Conservation (phyloP, 2,113 vertebrate genomes). For the Perca schrenkii region DNA sequence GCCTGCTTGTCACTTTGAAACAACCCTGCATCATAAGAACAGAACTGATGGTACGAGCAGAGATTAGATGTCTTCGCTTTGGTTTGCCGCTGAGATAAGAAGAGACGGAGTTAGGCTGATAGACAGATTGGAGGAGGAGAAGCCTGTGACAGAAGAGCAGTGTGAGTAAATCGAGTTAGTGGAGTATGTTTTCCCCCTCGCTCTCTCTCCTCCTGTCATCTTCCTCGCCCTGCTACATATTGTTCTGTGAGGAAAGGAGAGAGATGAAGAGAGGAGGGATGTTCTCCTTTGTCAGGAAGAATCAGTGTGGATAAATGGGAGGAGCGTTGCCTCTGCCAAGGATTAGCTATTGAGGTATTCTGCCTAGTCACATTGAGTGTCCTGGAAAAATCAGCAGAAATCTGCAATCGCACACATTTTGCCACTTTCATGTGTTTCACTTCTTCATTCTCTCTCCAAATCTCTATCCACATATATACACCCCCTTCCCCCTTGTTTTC, state of each 20-base stretch:
- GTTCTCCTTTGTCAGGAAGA: conserved; percentile 43
- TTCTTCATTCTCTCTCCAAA: conserved; percentile 20
- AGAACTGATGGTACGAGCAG: not conserved
- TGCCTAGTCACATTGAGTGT: conserved; percentile 23
- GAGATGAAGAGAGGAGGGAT: conserved; percentile 49
- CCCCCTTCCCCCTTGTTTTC: not conserved
- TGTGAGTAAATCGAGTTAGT: conserved; percentile 60
- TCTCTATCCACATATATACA: not conserved
- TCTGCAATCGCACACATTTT: conserved; percentile 29
- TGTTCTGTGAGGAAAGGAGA: conserved; percentile 33
- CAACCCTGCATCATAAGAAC: not conserved
- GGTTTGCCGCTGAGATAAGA: conserved; percentile 35
- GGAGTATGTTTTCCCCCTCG: conserved; percentile 9
- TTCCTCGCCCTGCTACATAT: conserved; percentile 30
- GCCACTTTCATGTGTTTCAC: conserved; percentile 30
- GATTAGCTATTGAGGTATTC: conserved; percentile 45
- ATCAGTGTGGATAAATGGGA: conserved; percentile 31
- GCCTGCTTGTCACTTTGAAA: not conserved
- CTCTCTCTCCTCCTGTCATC: conserved; percentile 42
- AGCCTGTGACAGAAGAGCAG: conserved; percentile 47
- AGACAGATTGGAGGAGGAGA: conserved; percentile 48
- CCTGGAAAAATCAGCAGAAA: conserved; percentile 26
- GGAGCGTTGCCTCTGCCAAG: conserved; percentile 5
- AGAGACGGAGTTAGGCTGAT: conserved; percentile 20
- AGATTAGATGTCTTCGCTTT: conserved; percentile 25